Conservation (phyloP, 1,140 invertebrate genomes). For the Drosophila arizonae region DNA sequence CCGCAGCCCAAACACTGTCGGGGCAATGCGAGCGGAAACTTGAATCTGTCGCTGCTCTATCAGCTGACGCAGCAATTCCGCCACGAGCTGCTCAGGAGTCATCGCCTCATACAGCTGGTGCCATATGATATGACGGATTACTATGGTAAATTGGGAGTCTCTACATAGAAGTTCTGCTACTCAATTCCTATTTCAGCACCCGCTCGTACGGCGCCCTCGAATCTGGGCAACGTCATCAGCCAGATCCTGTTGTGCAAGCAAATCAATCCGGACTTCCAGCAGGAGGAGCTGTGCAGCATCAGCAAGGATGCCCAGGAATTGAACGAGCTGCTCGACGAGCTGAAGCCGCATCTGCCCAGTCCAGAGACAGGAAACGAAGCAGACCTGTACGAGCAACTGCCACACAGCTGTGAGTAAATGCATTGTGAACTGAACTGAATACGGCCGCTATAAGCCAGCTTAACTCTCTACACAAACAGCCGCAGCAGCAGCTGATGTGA, state of each 20-base stretch:
- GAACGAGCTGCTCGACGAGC: constrained; percentile 88
- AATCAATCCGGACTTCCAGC: constrained; percentile 94
- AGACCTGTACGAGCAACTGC: constrained; percentile 22
- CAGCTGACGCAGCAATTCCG: constrained; percentile 92
- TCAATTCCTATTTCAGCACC: constrained; percentile 84
- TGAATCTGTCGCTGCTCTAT: constrained; percentile 91
- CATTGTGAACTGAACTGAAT: constrained; percentile 19
- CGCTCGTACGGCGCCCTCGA: constrained; percentile 93
- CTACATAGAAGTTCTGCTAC: background rate
- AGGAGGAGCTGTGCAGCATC: constrained; percentile 94
- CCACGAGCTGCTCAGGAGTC: constrained; percentile 92
- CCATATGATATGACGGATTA: constrained; percentile 95
- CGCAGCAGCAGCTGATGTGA: constrained; percentile 40
- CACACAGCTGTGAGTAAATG: constrained; percentile 45
- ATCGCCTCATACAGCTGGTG: constrained; percentile 90
- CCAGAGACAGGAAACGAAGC: constrained; percentile 82
- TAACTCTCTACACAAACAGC: background rate
- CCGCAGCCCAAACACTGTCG: constrained; percentile 84
- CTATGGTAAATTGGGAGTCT: constrained; percentile 86
- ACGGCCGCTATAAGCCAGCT: background rate
- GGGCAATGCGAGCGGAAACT: constrained; percentile 47
- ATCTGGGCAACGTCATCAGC: constrained; percentile 94
- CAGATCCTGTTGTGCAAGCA: constrained; percentile 94
- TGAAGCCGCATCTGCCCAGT: constrained; percentile 91
- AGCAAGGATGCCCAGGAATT: constrained; percentile 92